Conservation (phyloP, 2,888 invertebrate genomes). For the Eilema depressum region DNA sequence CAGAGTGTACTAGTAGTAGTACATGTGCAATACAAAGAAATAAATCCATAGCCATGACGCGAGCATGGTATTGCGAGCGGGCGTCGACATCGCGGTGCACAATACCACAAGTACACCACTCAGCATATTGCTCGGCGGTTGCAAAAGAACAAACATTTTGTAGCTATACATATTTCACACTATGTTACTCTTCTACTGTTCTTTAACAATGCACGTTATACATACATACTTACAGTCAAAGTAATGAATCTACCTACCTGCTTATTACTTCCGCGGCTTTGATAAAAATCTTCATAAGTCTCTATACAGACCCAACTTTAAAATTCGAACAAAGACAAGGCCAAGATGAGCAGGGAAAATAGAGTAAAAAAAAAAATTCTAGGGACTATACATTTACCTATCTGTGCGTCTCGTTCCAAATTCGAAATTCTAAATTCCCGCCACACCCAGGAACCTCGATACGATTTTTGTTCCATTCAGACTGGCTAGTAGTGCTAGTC, state of each 20-base stretch:
- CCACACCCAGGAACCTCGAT: too few relatives aligned
- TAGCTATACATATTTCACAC: slow-evolving; percentile 29
- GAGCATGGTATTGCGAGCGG: slow-evolving; percentile 38
- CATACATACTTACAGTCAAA: too few relatives aligned
- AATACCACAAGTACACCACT: slow-evolving; percentile 63
- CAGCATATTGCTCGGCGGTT: slow-evolving; percentile 67
- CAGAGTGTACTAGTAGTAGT: neutral
- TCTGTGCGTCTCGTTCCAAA: too few relatives aligned
- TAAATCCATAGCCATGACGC: slow-evolving; percentile 45
- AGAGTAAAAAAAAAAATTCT: too few relatives aligned
- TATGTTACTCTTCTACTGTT: slow-evolving; percentile 22
- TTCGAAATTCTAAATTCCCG: too few relatives aligned
- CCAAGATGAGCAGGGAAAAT: too few relatives aligned
- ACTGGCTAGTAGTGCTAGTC: too few relatives aligned
- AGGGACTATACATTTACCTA: too few relatives aligned
- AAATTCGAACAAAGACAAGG: neutral
- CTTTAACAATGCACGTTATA: slow-evolving; percentile 26
- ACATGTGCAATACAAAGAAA: slow-evolving; percentile 42
- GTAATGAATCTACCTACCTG: neutral
- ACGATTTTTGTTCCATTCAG: too few relatives aligned
- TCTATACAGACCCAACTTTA: neutral
- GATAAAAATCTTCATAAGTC: neutral
- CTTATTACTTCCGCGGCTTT: neutral
- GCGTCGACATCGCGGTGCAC: slow-evolving; percentile 34
- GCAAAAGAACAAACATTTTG: slow-evolving; percentile 63